These are phyloP conservation scores for Pygoscelis adeliae DNA, from an alignment of 2,113 vertebrate genomes.

Conservation along the genomic window DNA sequence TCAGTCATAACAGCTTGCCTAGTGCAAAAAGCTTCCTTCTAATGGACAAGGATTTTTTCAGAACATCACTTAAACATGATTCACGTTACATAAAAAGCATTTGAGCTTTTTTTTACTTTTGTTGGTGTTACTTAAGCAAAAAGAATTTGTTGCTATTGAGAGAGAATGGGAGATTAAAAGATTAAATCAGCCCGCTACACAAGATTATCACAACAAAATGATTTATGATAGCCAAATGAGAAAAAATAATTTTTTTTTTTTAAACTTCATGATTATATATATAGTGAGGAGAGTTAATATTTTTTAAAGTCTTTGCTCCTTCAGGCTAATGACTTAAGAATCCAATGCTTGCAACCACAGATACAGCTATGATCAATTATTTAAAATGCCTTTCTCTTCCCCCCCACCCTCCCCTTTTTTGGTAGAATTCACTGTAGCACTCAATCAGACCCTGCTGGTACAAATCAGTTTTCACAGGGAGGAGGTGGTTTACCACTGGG, in stretches of 20 bases:
- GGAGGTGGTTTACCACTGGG: slow-evolving; percentile 23
- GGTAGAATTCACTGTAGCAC: slow-evolving; percentile 15
- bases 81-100: slow-evolving; percentile 34
- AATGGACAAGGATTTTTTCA: slow-evolving; percentile 2
- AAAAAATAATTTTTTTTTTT: background rate
- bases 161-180: background rate
- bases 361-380: slow-evolving; percentile 36
- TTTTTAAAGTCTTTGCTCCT: slow-evolving; percentile 30
- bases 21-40: slow-evolving; percentile 53
- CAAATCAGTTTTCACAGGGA: slow-evolving; percentile 53
- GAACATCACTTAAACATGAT: slow-evolving; percentile 41
- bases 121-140: background rate
- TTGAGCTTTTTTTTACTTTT: background rate
- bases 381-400: background rate
- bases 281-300: background rate
- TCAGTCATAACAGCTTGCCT: background rate
- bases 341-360: slow-evolving; percentile 9
- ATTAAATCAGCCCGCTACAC: background rate
- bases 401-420: background rate
- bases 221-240: background rate
- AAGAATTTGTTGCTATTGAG: background rate
- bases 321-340: slow-evolving; percentile 49
- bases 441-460: slow-evolving; percentile 51
- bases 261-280: background rate
- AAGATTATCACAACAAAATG: background rate